Conservation (phyloP, 1,140 invertebrate species). For the Anagrus nilaparvatae region DNA sequence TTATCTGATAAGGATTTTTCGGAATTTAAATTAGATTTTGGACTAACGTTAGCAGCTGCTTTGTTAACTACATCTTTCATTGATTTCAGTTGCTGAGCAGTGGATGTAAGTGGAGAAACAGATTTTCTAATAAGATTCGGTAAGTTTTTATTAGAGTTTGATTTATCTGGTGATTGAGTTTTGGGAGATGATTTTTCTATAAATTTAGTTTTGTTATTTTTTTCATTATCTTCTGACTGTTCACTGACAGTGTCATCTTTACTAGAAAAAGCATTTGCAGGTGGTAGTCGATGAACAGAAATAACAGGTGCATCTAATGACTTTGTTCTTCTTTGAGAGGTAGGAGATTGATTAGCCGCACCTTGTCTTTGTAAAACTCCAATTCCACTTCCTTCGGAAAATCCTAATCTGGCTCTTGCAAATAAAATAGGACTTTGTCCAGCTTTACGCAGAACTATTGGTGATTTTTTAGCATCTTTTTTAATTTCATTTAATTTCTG, state of each 20-base stretch:
- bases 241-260: slow-evolving; percentile 74
- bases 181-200: too few relatives aligned
- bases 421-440: slow-evolving; percentile 69
- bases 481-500: slow-evolving; percentile 14
- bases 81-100: too few relatives aligned
- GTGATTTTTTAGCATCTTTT: slow-evolving; percentile 41
- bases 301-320: slow-evolving; percentile 75
- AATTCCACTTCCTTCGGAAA: slow-evolving; percentile 71
- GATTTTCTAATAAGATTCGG: too few relatives aligned
- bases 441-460: slow-evolving; percentile 48
- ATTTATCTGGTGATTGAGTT: too few relatives aligned
- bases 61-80: too few relatives aligned
- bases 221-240: slow-evolving; percentile 52
- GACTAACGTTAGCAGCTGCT: too few relatives aligned
- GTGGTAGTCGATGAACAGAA: slow-evolving; percentile 62
- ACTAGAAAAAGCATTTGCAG: slow-evolving; percentile 75
- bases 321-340: slow-evolving; percentile 62
- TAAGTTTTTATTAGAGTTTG: too few relatives aligned
- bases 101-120: too few relatives aligned
- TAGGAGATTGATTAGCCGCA: slow-evolving; percentile 61
- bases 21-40: too few relatives aligned
- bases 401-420: slow-evolving; percentile 62
- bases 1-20: too few relatives aligned
- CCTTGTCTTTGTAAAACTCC: slow-evolving; percentile 60
- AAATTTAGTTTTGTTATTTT: slow-evolving; percentile 14